These are phyloP conservation scores for Aphelinus certus DNA, from an alignment of 1,140 invertebrate genomes.

Conservation along the genomic window DNA sequence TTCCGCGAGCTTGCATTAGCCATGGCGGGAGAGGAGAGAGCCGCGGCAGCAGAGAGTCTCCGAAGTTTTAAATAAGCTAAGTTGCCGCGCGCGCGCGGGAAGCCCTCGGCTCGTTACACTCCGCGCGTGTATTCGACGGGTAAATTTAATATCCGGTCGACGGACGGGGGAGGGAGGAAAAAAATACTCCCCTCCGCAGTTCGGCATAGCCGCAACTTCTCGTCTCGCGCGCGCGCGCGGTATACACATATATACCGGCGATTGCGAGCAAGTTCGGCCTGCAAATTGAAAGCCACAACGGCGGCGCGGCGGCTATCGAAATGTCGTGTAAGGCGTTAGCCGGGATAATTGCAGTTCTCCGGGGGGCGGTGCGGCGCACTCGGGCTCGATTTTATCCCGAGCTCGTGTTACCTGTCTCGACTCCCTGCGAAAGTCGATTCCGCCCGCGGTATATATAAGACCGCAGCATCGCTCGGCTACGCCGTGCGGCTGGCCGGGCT, in stretches of 20 bases:
- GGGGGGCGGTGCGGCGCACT: not conserved
- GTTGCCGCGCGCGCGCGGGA: not conserved
- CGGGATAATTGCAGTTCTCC: constrained; percentile 46
- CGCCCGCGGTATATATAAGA: no score
- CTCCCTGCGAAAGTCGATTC: no score
- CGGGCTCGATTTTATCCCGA: no score
- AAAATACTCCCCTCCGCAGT: not conserved
- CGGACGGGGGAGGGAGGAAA: not conserved
- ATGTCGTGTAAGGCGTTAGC: constrained; percentile 44
- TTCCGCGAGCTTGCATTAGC: constrained; percentile 1
- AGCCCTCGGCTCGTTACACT: not conserved
- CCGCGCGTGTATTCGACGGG: not conserved
- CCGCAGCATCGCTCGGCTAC: no score
- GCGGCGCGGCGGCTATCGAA: constrained; percentile 41
- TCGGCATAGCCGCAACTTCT: not conserved
- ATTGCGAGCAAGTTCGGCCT: constrained; percentile 4
- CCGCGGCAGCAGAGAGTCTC: not conserved
- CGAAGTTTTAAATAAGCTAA: constrained; percentile 29
- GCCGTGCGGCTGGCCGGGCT: no score
- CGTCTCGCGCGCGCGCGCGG: not conserved
- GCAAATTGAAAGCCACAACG: constrained; percentile 42
- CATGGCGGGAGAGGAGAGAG: no score
- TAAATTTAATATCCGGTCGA: constrained; percentile 28
- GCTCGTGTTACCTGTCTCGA: no score
- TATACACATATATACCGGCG: not conserved